Evolutionary conservation across 2,797 vertebrate genomes (phyloP), one percentile per base, ranked within the genome.

Genomic region (Cirrhinus mrigala): DNA sequence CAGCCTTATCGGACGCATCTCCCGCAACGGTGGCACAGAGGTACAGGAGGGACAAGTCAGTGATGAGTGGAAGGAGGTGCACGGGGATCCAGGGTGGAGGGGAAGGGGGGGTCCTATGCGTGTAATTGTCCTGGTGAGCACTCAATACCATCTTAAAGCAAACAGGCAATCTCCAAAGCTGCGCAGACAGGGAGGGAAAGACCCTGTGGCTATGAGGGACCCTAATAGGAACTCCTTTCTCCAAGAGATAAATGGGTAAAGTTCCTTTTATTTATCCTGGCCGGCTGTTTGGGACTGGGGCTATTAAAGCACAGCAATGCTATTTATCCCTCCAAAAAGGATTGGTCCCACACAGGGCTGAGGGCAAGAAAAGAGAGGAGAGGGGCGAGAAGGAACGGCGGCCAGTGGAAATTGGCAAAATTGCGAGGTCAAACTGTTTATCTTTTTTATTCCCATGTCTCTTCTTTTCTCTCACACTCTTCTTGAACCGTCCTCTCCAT

Each of bases 61-160:
- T 81, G 87, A 85, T 81, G 87, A 68, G 91, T 86, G 88, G 92
- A 93, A 95, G 92, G 90, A 89, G 96, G 94, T 92, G 94, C 93
- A 92, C 88, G 91, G 91, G 92, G 93, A 92, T 92, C 93, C 90
- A 91, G 40, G 78, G 56, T 79, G 84, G 27, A 74, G 54, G 22
- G 60, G 40, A 22, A 52, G 3, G 44, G 70, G 80, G 50, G 79
- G 71, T 81, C 71, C 66, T 82, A 56, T 90, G 92, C 94, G 73
- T 79, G 97, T 98, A 98, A 99, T 99, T 98, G 98, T 99, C 96
- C 96, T 92, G 95, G 97, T 97, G 97, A 96, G 96, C 96, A 96
- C 97, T 98, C 95, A 97, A 98, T 97, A 98, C 97, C 96, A 98
- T 97, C 98, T 98, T 97, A 97, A 98, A 98, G 97, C 91, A 95